Evolutionary conservation across 2,888 invertebrate species (phyloP), one percentile per base, ranked within the genome.

Genomic region (Sminthurinus aureus): DNA sequence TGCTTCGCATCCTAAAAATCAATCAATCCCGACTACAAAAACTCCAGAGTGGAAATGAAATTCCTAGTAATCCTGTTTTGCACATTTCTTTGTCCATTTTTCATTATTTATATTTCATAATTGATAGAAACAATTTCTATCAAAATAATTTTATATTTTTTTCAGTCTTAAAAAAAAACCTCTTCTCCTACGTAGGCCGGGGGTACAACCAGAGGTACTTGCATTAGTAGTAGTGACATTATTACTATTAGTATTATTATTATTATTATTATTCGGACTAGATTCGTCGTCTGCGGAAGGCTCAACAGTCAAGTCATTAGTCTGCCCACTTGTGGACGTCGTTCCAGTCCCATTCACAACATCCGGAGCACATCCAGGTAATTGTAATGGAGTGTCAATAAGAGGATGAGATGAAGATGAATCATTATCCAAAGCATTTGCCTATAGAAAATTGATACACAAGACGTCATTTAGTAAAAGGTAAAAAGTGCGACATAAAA

Each of bases 181-280:
- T n/a, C n/a, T n/a, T n/a, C 94, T 92, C 51, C 89, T 82, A 24
- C 96, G 92, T 67, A 96, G 91, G 73, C 95, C 95, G 89, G 79
- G 79, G 0, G 93, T 93, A 85, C 91, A 91, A n/a, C 89, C 89
- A 51, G 88, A 89, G 20, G 89, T 88, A 24, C 85, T 85, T 22
- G 52, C 24, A 20, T 73, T 52, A 66, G 11, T 67, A n/a, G 67
- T 67, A 67, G 93, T 93, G 85, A 91, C 91, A n/a, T 89, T n/a
- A n/a, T n/a, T 89, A 50, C 88, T 89, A 22, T 89, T 88, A 24
- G 85, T 85, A 64, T 77, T 76, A 26, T 66, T 58, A 69, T 71
- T 71, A 24, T 71, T 20, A 71, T 71, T 71, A 11, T 71, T 22
- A 71, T 22, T 64, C 3, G 66, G 64, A 24, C 64, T 78, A 24